phyloP scores from a whole-genome alignment of 2,797 vertebrate species.

The Sebastes reedi region DNA sequence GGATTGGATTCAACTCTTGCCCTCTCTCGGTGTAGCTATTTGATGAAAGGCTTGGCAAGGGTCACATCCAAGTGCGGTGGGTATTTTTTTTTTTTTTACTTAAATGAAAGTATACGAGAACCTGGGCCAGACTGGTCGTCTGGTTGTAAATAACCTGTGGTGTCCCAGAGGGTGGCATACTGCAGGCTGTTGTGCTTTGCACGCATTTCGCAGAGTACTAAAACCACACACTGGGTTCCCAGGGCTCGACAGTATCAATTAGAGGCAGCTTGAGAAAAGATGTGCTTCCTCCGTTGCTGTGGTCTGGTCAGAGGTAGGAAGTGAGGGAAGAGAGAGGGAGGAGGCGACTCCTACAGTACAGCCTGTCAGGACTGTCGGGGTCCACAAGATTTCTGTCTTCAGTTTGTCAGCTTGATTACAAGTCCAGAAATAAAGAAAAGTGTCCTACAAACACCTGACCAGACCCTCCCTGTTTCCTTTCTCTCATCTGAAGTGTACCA shows the following conservation, averaged over 20 bases:
- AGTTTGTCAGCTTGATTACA: constrained; percentile 22
- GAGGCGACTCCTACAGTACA: constrained; percentile 11
- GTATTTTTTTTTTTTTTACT: constrained; percentile 22
- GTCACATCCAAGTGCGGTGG: constrained; percentile 31
- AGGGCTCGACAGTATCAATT: constrained; percentile 67
- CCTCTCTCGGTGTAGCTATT: constrained; percentile 33
- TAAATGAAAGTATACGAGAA: constrained; percentile 55
- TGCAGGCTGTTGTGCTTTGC: constrained; percentile 60
- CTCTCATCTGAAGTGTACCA: background rate
- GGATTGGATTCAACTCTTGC: constrained; percentile 60
- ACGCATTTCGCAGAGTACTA: constrained; percentile 54
- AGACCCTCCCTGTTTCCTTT: background rate
- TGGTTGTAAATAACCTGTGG: constrained; percentile 73
- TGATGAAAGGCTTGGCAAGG: constrained; percentile 60
- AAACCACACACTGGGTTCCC: constrained; percentile 59
- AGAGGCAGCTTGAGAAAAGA: constrained; percentile 70
- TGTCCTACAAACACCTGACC: background rate
- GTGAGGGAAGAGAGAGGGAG: constrained; percentile 31
- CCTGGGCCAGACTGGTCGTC: constrained; percentile 56
- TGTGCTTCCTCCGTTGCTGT: constrained; percentile 57
- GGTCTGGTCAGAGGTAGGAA: constrained; percentile 66
- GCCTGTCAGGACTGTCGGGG: background rate
- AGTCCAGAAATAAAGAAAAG: constrained; percentile 1
- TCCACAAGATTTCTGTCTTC: constrained; percentile 20
- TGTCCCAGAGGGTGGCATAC: constrained; percentile 70